Base-by-base conservation (phyloP, 2,113 vertebrate genomes). In the Gasterosteus aculeatus region DNA sequence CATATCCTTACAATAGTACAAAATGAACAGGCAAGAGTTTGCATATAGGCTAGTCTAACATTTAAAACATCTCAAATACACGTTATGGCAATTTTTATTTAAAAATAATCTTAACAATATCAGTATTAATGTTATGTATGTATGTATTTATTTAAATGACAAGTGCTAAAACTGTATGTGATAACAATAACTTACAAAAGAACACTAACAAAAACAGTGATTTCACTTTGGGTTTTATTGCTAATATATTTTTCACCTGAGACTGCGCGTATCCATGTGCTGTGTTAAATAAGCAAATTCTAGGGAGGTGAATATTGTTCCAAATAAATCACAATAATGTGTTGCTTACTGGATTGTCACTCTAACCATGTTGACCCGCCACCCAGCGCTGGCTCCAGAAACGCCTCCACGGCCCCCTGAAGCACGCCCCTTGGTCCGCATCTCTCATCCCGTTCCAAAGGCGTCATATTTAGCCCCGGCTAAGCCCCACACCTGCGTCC, bases 401-500 rank as follows among this genome's bases (percentile, higher is more conserved):
- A 79, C 84, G 46, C 70, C 42, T 78, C 74, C 42, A 31, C 75
- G 2, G 69, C 44, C 44, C 75, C 62, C 39, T 63, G 60, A 62
- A 64, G 65, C 74, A 59, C 51, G 33, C 49, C 56, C 47, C 35
- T 44, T 75, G 59, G 53, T 76, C 53, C 77, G 69, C 42, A 77
- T 82, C 85, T 83, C 75, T 89, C 76, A 80, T 83, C 83, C 85
- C 63, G n/a, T 88, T 90, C 80, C 89, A 91, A 83, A 85, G 86
- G 91, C 89, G 89, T 91, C 87, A 83, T 35, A 81, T 88, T 89
- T 84, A 85, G 89, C 67, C 75, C 77, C 61, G 68, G 76, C 78
- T 94, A 91, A 93, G 87, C 85, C 85, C 74, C 35, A 33, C 76
- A 67, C 72, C 80, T 78, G 66, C 19, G 47, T 63, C 84, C 75